Base-by-base conservation (phyloP, 2,797 vertebrate species). In the Phoeniculus purpureus region DNA sequence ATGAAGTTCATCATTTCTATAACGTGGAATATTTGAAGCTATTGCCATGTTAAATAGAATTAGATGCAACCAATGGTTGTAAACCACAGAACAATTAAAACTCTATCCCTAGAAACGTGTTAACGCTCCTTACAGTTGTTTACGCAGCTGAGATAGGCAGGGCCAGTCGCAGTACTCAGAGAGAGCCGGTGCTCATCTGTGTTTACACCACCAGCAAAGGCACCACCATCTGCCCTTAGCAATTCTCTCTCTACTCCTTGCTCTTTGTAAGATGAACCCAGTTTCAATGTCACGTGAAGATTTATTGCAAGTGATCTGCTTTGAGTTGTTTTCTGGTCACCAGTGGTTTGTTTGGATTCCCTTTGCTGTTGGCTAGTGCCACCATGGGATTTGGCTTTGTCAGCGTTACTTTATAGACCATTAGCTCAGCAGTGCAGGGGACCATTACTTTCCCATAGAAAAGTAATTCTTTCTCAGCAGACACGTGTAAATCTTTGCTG, bases 211-310 rank as follows among this genome's bases (percentile, higher is more conserved):
- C 81, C 7, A 6, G 75, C 82, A 93, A 80, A 91, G 88, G 65
- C 64, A 47, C 61, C 83, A 94, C 82, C 88, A 74, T 95, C 87
- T 94, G 92, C 92, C 90, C 94, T 87, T 56, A 85, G 88, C 87
- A 79, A 67, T 86, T 75, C 81, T 87, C 89, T 70, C 64, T 65
- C 34, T 72, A 22, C 91, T 94, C 88, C 91, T 90, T 85, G 89
- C 88, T 94, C 94, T 94, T 85, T 90, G 94, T 94, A 96, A 97
- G 78, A 94, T 80, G 95, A 97, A 82, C 82, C 68, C 56, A 55
- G 61, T 80, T 78, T 92, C 70, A 45, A 43, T 45, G 91, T 81
- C 95, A 80, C 5, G 23, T 40, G 62, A 90, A 56, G 27, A 96
- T 94, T 94, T 91, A 85, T 67, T 82, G 91, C 87, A 67, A 75